phyloP scores from a whole-genome alignment of 2,113 vertebrate genomes.

The Pampusana beccarii region DNA sequence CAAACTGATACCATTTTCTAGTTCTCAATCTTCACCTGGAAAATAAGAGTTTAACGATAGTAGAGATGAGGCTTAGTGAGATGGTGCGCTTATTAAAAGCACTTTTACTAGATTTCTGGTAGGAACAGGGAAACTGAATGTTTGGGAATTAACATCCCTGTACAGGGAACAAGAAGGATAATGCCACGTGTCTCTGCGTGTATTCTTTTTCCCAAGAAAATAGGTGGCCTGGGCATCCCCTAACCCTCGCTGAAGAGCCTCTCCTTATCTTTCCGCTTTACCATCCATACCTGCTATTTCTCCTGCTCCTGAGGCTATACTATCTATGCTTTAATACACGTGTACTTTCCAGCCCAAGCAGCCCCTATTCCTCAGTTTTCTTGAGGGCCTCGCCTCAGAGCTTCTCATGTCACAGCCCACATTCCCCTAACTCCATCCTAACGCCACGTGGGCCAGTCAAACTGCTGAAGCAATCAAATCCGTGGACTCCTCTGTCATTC shows the following conservation, averaged over 20 bases:
- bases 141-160: neutral
- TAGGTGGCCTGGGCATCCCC: fast-evolving
- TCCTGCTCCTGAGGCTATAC: neutral
- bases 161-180: neutral
- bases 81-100: neutral
- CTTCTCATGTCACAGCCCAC: neutral
- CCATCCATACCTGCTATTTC: neutral
- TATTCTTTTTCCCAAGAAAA: neutral
- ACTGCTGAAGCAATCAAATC: neutral
- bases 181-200: neutral
- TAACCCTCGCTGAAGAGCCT: neutral
- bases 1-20: neutral
- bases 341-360: neutral
- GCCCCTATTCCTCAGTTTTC: neutral
- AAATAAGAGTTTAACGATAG: neutral
- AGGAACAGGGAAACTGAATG: neutral
- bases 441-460: neutral
- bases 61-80: neutral
- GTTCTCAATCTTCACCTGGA: neutral
- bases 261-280: neutral
- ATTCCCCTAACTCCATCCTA: neutral
- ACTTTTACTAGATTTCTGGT: neutral
- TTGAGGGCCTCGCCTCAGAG: neutral
- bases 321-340: neutral
- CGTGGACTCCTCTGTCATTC: neutral